A percentile compares a stretch with the other conserved stretches of the same genome.
phyloP scores from a whole-genome alignment of 2,797 vertebrate genomes.

The Pangasius djambal region DNA sequence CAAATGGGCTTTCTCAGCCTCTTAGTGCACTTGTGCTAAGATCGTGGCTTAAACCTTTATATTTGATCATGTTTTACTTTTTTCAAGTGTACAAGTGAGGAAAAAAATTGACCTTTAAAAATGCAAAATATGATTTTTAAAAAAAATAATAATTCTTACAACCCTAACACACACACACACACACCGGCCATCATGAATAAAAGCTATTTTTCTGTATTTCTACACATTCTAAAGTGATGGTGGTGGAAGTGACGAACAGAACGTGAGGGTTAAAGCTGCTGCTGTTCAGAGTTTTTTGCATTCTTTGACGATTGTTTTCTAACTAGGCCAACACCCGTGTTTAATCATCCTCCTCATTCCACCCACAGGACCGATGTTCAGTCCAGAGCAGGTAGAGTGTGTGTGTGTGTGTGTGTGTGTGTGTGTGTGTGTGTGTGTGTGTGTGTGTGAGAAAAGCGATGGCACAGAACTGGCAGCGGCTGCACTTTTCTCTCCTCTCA shows the following conservation, averaged over 20 bases:
- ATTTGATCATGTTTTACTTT: too few species aligned
- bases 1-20: background rate
- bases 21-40: too few species aligned
- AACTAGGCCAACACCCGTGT: background rate
- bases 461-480: constrained; percentile 5
- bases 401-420: background rate
- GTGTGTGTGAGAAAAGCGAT: background rate
- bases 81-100: too few species aligned
- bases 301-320: background rate
- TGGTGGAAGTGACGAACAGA: background rate
- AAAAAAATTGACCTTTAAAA: too few species aligned
- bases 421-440: background rate
- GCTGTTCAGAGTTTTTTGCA: background rate
- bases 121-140: too few species aligned
- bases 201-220: background rate
- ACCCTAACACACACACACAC: background rate
- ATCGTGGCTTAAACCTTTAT: too few species aligned
- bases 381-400: background rate
- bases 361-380: background rate
- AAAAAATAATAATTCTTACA: too few species aligned
- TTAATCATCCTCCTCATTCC: background rate
- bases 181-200: background rate
- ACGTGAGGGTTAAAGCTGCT: too few species aligned
- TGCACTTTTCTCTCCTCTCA: constrained; percentile 24
- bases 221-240: background rate